Conservation (phyloP, 2,113 vertebrate genomes). For the Kryptolebias marmoratus region DNA sequence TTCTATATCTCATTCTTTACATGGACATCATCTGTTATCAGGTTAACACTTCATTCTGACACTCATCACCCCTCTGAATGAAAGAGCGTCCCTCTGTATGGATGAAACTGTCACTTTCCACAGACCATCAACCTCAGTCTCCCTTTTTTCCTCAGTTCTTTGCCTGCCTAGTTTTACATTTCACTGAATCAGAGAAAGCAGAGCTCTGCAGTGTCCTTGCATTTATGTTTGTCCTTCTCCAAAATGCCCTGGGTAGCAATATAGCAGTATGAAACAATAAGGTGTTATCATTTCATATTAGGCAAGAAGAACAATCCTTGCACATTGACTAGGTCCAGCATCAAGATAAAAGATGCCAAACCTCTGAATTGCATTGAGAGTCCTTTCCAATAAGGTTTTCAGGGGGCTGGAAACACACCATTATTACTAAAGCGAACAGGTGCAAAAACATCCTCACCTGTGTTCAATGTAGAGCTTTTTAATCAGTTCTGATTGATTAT, state of each 20-base stretch:
- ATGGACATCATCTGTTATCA: neutral
- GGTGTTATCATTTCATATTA: constrained; percentile 54
- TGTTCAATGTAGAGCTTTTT: too few relatives aligned
- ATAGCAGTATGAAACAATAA: constrained; percentile 39
- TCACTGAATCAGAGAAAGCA: constrained; percentile 70
- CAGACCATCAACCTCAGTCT: constrained; percentile 42
- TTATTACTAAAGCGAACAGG: constrained; percentile 1
- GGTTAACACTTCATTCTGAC: neutral
- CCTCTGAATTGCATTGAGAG: neutral
- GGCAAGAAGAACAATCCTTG: neutral
- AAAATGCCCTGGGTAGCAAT: constrained; percentile 45
- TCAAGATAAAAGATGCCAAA: constrained; percentile 34
- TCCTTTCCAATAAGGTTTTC: neutral
- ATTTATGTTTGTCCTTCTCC: constrained; percentile 57
- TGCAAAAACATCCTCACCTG: neutral
- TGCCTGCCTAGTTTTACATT: constrained; percentile 56
- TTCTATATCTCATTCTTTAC: constrained; percentile 27
- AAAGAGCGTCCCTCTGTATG: neutral
- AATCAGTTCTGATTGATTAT: too few relatives aligned
- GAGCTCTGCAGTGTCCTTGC: constrained; percentile 57
- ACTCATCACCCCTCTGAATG: neutral
- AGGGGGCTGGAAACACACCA: neutral
- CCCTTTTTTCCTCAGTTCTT: constrained; percentile 10
- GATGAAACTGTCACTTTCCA: constrained; percentile 43
- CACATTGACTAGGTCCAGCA: constrained; percentile 31